Percentiles rank a stretch among this genome's conserved stretches.
Evolutionary conservation across 2,888 invertebrate genomes (phyloP).

Genomic region (Hydrotaea cyrtoneurina): DNA sequence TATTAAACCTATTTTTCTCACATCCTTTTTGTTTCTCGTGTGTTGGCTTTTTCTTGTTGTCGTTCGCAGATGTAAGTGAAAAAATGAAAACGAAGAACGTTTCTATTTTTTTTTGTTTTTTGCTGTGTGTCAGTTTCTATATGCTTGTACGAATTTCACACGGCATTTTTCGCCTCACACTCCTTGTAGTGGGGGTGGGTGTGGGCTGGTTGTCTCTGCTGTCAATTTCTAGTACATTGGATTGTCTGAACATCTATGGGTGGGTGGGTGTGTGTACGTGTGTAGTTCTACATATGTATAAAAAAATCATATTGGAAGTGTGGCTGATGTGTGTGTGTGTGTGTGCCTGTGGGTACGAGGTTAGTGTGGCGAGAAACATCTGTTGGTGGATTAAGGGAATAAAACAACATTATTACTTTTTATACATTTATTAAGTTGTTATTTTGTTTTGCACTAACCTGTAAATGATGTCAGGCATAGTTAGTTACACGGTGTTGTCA

Average conservation of each 20-base stretch:
- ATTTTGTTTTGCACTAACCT: neutral
- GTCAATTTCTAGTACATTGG: conserved; percentile 24
- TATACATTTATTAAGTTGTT: conserved; percentile 19
- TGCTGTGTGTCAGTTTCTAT: too few species aligned
- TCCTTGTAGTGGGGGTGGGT: neutral
- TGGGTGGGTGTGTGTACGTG: neutral
- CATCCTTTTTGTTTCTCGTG: neutral
- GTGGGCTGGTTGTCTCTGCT: neutral
- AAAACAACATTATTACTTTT: conserved; percentile 12
- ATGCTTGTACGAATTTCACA: neutral
- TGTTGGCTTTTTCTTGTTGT: neutral
- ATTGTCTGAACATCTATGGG: too few species aligned
- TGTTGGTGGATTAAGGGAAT: conserved; percentile 2
- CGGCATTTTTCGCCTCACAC: neutral
- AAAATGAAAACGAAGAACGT: neutral
- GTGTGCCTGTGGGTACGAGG: neutral
- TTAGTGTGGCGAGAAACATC: conserved; percentile 11
- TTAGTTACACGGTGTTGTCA: too few species aligned
- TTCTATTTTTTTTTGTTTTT: neutral
- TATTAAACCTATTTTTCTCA: conserved; percentile 21
- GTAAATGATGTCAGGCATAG: too few species aligned
- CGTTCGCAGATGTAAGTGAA: neutral
- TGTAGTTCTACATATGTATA: neutral
- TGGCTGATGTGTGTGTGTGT: neutral
- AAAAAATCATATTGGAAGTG: too few species aligned